Evolutionary conservation across 2,113 vertebrate genomes (phyloP).

Genomic region (Chaenogobius annularis): DNA sequence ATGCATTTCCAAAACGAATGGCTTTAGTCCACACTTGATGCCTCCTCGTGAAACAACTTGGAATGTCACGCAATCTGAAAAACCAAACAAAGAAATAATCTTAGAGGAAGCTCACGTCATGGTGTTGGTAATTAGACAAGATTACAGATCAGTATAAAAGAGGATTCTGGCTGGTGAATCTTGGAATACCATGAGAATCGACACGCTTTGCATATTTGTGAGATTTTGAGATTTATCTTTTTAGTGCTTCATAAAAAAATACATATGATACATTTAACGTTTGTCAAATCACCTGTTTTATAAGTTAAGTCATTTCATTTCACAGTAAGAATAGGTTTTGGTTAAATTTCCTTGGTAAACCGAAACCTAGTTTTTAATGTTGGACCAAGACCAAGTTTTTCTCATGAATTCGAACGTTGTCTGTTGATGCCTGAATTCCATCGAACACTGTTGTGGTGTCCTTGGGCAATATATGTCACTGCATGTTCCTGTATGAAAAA

Average conservation of each 20-base stretch:
- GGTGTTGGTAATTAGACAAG: constrained; percentile 3
- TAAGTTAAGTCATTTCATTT: background rate
- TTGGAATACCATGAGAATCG: constrained; percentile 21
- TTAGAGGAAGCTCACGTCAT: background rate
- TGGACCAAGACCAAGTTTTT: background rate
- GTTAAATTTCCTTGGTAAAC: too few relatives aligned
- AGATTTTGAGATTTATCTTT: constrained; percentile 21
- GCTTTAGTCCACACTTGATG: constrained; percentile 15
- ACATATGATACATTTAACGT: background rate
- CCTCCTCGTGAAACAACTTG: constrained; percentile 14
- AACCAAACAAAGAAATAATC: background rate
- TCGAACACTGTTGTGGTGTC: background rate
- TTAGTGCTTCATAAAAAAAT: background rate
- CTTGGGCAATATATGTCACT: background rate
- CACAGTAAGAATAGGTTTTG: too few relatives aligned
- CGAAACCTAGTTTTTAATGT: too few relatives aligned
- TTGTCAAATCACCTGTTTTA: background rate
- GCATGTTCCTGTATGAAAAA: background rate
- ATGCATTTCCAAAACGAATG: constrained; percentile 30
- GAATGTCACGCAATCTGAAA: constrained; percentile 17
- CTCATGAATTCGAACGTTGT: background rate
- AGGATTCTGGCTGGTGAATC: constrained; percentile 9
- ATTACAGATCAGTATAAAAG: background rate
- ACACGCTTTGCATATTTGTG: background rate
- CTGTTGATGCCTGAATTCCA: too few relatives aligned